Evolutionary conservation across 2,113 vertebrate species (phyloP).

Genomic region (Phylloscopus whistleri): DNA sequence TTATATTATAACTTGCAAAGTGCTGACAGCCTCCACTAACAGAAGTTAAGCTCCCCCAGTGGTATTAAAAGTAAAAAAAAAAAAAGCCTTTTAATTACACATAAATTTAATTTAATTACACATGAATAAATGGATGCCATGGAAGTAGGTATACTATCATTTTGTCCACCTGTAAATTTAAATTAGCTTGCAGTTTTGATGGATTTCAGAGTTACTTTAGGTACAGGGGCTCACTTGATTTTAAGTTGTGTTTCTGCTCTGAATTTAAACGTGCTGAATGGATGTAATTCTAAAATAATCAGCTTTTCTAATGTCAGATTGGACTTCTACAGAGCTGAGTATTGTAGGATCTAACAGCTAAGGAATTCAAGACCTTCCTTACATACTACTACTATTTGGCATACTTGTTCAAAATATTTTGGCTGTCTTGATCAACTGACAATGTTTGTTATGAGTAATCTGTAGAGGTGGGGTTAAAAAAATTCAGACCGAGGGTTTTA

Average conservation of each 20-base stretch:
- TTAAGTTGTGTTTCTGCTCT: background rate
- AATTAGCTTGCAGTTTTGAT: background rate
- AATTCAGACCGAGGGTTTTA: background rate
- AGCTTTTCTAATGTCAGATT: background rate
- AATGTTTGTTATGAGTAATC: background rate
- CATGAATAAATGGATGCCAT: background rate
- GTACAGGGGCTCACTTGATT: background rate
- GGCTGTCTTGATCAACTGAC: background rate
- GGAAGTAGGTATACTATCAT: background rate
- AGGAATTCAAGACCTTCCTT: background rate
- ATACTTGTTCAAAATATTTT: background rate
- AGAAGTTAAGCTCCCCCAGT: background rate
- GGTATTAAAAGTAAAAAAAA: background rate
- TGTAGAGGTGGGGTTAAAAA: background rate
- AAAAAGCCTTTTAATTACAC: background rate
- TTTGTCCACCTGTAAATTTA: background rate
- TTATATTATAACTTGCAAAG: background rate
- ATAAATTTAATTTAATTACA: background rate
- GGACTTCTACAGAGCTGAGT: background rate
- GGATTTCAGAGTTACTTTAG: background rate
- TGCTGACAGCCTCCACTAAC: background rate
- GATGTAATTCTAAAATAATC: background rate
- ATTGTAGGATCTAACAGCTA: background rate
- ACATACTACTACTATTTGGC: background rate
- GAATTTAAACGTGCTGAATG: background rate